Conservation (phyloP, 2,113 vertebrate species). For the Bos indicus region DNA sequence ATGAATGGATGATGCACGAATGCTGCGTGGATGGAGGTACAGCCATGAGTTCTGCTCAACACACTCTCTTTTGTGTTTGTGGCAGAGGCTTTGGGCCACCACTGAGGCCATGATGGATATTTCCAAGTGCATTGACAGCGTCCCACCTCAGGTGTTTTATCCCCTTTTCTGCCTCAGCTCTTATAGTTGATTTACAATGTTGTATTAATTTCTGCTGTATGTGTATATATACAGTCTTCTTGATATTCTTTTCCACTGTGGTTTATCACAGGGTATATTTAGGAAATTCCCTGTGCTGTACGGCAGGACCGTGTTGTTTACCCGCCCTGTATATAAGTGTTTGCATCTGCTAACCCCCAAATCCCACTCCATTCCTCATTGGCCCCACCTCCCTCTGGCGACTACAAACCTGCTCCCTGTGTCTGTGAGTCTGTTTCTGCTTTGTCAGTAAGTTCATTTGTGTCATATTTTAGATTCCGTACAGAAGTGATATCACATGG, state of each 20-base stretch:
- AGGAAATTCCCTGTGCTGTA: not conserved
- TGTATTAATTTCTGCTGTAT: not conserved
- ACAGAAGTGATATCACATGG: not conserved
- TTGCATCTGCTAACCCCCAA: not conserved
- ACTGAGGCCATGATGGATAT: not conserved
- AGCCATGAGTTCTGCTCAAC: not conserved
- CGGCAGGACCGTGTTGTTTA: not conserved
- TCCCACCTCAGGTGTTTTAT: not conserved
- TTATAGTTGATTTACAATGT: not conserved
- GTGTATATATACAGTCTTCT: not conserved
- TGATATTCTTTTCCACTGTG: not conserved
- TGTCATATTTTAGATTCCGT: not conserved
- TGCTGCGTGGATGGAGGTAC: not conserved
- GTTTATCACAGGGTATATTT: not conserved
- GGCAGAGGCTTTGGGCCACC: not conserved
- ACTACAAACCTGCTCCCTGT: not conserved
- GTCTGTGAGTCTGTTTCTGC: not conserved
- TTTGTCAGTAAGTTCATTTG: not conserved
- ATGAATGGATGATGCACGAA: too few relatives aligned
- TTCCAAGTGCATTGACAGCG: not conserved
- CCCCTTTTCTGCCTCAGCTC: not conserved
- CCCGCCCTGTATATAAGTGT: rapidly evolving
- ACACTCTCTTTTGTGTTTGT: not conserved
- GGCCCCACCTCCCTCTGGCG: not conserved
- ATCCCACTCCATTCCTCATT: not conserved